phyloP scores from a whole-genome alignment of 1,140 invertebrate genomes.

The Mycetomoellerius zeteki region DNA sequence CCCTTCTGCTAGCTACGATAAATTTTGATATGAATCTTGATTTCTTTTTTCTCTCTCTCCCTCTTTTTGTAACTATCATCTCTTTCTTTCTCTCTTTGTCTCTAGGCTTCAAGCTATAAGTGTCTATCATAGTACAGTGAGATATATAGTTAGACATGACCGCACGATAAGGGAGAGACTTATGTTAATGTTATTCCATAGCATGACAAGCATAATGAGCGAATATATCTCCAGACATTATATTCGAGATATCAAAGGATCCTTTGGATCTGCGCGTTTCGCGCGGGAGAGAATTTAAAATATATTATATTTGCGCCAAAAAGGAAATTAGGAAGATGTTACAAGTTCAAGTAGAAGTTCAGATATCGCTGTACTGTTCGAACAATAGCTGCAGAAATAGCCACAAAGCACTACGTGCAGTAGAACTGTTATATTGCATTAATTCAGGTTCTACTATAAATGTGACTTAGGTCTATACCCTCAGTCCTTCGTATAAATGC shows the following conservation, averaged over 20 bases:
- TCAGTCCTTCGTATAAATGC: constrained; percentile 37
- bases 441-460: constrained; percentile 43
- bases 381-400: constrained; percentile 45
- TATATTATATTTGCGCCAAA: background rate
- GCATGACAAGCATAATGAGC: constrained; percentile 45
- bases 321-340: background rate
- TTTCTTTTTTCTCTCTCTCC: background rate
- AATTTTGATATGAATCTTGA: background rate
- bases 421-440: constrained; percentile 45
- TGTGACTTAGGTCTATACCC: constrained; percentile 31
- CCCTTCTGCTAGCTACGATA: background rate
- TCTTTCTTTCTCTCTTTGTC: constrained; percentile 8
- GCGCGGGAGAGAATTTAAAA: constrained; percentile 3
- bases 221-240: constrained; percentile 40
- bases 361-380: background rate
- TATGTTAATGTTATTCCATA: constrained; percentile 52
- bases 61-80: background rate
- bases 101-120: constrained; percentile 33
- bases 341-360: constrained; percentile 5
- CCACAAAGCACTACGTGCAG: constrained; percentile 25
- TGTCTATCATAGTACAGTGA: constrained; percentile 28
- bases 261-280: background rate
- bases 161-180: constrained; percentile 47
- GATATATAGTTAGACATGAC: constrained; percentile 44
- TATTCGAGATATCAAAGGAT: constrained; percentile 35